Base-by-base conservation (phyloP, 2,113 vertebrate species). In the Emydura subglobosa region DNA sequence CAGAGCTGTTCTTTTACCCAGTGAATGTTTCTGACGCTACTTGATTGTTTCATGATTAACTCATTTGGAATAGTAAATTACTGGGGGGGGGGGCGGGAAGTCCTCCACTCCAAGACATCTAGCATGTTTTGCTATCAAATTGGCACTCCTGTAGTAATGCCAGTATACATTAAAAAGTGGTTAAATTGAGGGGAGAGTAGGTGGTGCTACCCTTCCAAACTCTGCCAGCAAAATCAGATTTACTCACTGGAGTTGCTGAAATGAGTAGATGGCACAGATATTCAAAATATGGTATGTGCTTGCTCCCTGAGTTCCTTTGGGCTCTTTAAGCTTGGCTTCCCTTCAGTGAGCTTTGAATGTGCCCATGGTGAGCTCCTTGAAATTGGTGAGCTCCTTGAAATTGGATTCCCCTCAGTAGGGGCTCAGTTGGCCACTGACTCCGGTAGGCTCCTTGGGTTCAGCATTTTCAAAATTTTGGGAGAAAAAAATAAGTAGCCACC, bases 391-490 rank as follows among this genome's bases (percentile, higher is more conserved):
- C 5, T 42, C 10, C 72, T 76, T 76, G 72, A 31, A 27, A 59
- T 8, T n/a, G 34, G 17, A 31, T 68, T 29, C 10, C 12, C 27
- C 10, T 59, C 19, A 39, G 34, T n/a, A 4, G 9, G n/a, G n/a
- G 65, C 17, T 39, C 34, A 39, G n/a, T 22, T 68, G 34, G n/a
- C 0, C 81, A 54, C 34, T 0, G 1, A 0, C 0, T 72, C 65
- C 22, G 21, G 8, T 72, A 4, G 12, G 54, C n/a, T 2, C 13
- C 82, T 74, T 84, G 7, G 34, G 14, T 42, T 39, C 50, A 44
- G 1, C 31, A 59, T 54, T 19, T 50, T n/a, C n/a, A 3, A 5
- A 39, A 49, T 29, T 29, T 0, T 3, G 1, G 9, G 4, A 4
- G 8, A 27, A 0, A 0, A 24, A 49, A 21, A 8, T 29, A 13